Evolutionary conservation across 2,113 vertebrate genomes (phyloP).

Genomic region (Triplophysa siluroides): DNA sequence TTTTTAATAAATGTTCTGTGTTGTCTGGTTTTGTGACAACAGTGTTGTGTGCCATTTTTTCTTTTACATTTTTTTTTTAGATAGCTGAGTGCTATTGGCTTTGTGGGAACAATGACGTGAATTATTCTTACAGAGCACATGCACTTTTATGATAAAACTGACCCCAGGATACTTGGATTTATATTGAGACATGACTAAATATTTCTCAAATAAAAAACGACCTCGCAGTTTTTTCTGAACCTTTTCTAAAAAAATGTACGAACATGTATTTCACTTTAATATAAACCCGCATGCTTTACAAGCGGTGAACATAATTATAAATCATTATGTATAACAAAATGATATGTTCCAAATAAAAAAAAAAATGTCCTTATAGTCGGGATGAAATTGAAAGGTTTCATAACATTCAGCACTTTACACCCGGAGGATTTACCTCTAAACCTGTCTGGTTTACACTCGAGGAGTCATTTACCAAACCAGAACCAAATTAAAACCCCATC

Average conservation of each 20-base stretch:
- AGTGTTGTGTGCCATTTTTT: not conserved
- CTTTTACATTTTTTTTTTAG: no score
- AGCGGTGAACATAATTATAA: no score
- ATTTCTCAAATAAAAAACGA: no score
- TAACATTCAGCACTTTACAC: not conserved
- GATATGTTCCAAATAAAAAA: no score
- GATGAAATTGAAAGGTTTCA: not conserved
- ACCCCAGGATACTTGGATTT: not conserved
- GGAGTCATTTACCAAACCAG: not conserved
- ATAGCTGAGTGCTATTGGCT: not conserved
- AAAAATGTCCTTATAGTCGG: no score
- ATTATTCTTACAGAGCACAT: not conserved
- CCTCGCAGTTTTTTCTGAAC: no score
- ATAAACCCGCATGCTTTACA: no score
- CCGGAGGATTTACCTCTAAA: not conserved
- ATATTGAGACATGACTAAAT: no score
- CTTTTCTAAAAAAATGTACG: no score
- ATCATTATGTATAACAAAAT: no score
- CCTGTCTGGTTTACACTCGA: not conserved
- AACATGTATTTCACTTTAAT: no score
- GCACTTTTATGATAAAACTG: not conserved
- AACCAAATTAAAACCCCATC: constrained; percentile 29
- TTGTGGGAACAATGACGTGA: not conserved
- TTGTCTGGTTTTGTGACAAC: not conserved
- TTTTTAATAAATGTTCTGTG: constrained; percentile 17